These are phyloP conservation scores for Bubalus kerabau DNA, from an alignment of 2,113 vertebrate genomes.

Conservation along the genomic window DNA sequence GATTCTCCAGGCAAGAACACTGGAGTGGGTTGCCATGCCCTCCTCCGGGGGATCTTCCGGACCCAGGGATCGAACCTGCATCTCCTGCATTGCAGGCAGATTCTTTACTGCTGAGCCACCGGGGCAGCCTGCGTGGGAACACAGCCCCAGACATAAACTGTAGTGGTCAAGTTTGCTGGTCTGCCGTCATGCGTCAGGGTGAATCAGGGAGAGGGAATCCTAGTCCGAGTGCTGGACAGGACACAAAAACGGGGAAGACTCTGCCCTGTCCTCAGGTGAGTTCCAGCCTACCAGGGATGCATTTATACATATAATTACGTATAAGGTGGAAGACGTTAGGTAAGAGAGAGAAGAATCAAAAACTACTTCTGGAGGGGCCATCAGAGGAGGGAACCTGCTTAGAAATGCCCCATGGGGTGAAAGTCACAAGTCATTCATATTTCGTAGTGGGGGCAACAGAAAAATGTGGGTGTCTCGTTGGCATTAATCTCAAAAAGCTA, in stretches of 20 bases:
- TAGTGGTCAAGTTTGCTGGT: not conserved
- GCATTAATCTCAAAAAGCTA: not conserved
- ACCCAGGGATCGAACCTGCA: not conserved
- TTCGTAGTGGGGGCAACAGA: not conserved
- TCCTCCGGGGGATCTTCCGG: not conserved
- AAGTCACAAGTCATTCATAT: not conserved
- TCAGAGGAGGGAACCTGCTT: not conserved
- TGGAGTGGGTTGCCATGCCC: not conserved
- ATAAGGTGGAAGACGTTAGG: not conserved
- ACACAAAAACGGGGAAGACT: not conserved
- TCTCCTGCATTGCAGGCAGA: not conserved
- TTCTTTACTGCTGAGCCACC: not conserved
- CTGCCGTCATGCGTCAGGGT: not conserved
- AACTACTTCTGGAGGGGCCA: not conserved
- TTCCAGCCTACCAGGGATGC: not conserved
- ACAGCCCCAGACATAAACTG: rapidly evolving
- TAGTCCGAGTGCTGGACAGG: not conserved
- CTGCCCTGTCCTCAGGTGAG: not conserved
- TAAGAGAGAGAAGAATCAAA: not conserved
- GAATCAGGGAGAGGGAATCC: not conserved
- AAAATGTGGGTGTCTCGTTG: not conserved
- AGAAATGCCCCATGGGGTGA: not conserved
- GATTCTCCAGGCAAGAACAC: not conserved
- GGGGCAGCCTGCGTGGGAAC: not conserved
- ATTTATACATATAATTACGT: not conserved